These are phyloP conservation scores for Tetrax tetrax DNA, from an alignment of 2,113 vertebrate species.

Conservation along the genomic window DNA sequence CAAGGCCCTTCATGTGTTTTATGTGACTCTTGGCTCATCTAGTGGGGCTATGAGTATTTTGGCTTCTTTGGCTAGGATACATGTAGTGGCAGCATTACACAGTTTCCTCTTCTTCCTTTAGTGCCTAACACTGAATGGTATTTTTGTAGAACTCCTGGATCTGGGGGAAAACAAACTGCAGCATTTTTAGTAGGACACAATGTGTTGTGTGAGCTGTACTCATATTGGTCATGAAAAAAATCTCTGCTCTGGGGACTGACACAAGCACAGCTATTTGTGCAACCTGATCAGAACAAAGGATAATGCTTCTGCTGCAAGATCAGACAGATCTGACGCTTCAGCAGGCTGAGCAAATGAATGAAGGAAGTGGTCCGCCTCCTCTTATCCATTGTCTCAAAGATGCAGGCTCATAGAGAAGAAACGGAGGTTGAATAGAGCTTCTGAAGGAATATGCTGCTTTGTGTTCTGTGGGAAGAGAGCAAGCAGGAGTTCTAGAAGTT, in stretches of 20 bases:
- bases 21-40: background rate
- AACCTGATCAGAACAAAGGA: constrained; percentile 63
- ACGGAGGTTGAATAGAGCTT: constrained; percentile 22
- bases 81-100: background rate
- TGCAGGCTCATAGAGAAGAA: constrained; percentile 14
- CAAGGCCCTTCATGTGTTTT: background rate
- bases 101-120: background rate
- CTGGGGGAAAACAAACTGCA: background rate
- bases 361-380: constrained; percentile 44
- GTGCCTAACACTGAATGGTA: accelerated
- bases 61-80: background rate
- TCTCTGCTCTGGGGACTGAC: background rate
- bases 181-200: background rate
- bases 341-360: constrained; percentile 57
- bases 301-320: constrained; percentile 50
- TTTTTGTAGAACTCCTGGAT: background rate
- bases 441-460: constrained; percentile 49
- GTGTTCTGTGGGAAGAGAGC: constrained; percentile 25
- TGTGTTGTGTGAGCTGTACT: background rate
- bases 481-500: constrained; percentile 52
- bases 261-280: constrained; percentile 45
- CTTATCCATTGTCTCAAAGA: constrained; percentile 55
- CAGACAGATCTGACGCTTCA: constrained; percentile 48
- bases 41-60: background rate
- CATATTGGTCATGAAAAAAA: background rate